Conservation (phyloP, 2,797 vertebrate species). For the Craterocephalus amniculus region DNA sequence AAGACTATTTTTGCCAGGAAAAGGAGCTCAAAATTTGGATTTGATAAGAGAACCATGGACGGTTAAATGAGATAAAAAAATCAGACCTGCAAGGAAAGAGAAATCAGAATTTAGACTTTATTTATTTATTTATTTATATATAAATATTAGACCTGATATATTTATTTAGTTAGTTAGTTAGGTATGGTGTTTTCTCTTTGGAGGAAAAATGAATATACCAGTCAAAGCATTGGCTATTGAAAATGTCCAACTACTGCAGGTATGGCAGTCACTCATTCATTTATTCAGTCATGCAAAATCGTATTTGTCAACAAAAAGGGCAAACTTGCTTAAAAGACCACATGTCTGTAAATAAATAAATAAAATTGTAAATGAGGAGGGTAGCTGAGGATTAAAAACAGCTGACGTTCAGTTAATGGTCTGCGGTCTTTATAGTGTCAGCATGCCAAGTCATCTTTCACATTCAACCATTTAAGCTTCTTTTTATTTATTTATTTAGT, state of each 20-base stretch:
- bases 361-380: not conserved
- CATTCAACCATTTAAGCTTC: not conserved
- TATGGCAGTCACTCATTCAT: not conserved
- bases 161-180: no score
- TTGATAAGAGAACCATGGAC: not conserved
- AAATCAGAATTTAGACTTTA: not conserved
- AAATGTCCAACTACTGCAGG: not conserved
- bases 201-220: not conserved
- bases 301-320: not conserved
- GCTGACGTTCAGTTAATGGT: not conserved
- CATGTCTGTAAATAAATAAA: not conserved
- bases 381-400: not conserved
- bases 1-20: slow-evolving; percentile 18
- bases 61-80: not conserved
- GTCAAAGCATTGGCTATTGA: not conserved
- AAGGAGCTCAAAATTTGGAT: slow-evolving; percentile 5
- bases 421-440: not conserved
- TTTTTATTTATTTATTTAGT: not conserved
- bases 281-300: not conserved
- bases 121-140: no score
- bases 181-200: no score
- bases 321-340: not conserved
- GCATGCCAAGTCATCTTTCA: not conserved
- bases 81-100: not conserved
- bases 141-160: no score